Base-by-base conservation (phyloP, 1,140 invertebrate species). In the Euura saliciscinereae region DNA sequence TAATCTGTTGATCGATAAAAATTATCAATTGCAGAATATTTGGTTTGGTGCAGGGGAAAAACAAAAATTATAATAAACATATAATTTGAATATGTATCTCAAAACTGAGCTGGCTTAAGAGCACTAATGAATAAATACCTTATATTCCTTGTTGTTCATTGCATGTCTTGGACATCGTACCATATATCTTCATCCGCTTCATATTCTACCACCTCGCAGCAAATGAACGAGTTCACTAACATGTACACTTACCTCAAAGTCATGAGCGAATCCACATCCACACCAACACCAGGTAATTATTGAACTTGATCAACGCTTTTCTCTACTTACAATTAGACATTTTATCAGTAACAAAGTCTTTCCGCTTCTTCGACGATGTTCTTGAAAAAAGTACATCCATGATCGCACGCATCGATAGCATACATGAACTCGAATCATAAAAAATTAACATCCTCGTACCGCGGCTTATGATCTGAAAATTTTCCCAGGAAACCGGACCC, bases 191-290 rank as follows among this genome's bases (percentile, higher is more conserved):
- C 44, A 13, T 44, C 68, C 68, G 67, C 13, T 65, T 66, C 65
- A 69, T 28, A 28, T 28, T 28, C 28, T 28, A 44, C 68, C 68
- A 13, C 43, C 68, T 69, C 45, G 68, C 83, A 89, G 89, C 89
- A 92, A 89, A 91, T 92, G 90, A 94, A 94, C 82, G 94, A 96
- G 82, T 92, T 95, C 77, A 92, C 92, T 43, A 95, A 92, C 80
- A 94, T 95, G 89, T 95, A 95, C 80, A 93, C 92, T 79, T 95
- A 94, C 83, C 90, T 95, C 76, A 95, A 95, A 85, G 93, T 94
- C 72, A 92, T 95, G 83, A 92, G 91, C 44, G 90, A 93, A 75
- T 85, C 81, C 70, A 79, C 79, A 68, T 77, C 76, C 28, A 70
- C 74, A 45, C 85, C 89, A 76, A 87, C 82, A 44, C 79, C 86